A percentile compares a stretch with the other conserved stretches of the same genome.
Evolutionary conservation across 2,113 vertebrate species (phyloP).

Genomic region (Perca fluviatilis): DNA sequence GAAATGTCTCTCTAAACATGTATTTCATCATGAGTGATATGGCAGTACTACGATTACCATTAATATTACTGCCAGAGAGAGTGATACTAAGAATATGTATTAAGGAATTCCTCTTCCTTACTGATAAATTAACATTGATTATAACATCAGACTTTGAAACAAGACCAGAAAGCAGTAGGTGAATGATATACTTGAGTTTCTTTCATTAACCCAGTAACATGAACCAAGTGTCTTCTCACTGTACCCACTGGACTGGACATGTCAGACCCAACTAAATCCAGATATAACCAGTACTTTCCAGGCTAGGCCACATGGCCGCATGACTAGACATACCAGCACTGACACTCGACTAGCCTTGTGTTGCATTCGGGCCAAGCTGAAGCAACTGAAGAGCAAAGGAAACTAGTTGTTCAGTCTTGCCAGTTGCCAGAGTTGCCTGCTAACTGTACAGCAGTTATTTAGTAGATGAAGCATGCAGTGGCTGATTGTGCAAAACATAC

Average conservation of each 20-base stretch:
- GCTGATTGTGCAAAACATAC: background rate
- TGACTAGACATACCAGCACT: conserved; percentile 3
- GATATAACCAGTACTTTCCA: conserved; percentile 46
- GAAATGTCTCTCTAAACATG: background rate
- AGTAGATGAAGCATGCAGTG: background rate
- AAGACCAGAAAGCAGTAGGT: background rate
- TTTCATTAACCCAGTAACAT: conserved; percentile 15
- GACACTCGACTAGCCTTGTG: background rate
- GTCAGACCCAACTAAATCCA: conserved; percentile 29
- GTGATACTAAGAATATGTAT: background rate
- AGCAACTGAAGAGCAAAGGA: background rate
- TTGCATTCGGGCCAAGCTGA: background rate
- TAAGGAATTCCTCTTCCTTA: background rate
- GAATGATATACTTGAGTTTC: background rate
- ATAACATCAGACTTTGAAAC: background rate
- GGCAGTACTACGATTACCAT: background rate
- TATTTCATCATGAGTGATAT: background rate
- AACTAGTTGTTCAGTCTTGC: background rate
- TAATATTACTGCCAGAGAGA: background rate
- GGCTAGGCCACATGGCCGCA: background rate
- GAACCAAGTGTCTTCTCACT: background rate
- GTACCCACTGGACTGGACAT: background rate
- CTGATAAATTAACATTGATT: background rate
- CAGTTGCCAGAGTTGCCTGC: background rate
- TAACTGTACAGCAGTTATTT: background rate